Conservation (phyloP, 2,113 vertebrate genomes). For the Heptranchias perlo region DNA sequence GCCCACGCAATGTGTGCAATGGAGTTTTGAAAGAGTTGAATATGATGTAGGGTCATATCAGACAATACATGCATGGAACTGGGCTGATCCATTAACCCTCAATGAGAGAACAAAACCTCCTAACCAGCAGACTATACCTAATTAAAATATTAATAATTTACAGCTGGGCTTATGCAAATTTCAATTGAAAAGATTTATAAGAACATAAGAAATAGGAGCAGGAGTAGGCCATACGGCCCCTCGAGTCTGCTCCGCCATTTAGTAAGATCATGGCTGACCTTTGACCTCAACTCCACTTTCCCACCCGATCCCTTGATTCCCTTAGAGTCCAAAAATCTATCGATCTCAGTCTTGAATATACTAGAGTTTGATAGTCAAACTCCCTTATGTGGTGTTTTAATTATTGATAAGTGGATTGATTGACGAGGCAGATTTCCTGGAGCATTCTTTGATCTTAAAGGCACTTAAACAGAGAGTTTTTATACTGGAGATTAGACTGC, state of each 20-base stretch:
- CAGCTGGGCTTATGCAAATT: background rate
- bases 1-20: background rate
- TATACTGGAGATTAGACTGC: background rate
- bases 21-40: background rate
- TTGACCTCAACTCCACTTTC: too few relatives aligned
- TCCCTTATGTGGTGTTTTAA: background rate
- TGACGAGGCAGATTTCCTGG: background rate
- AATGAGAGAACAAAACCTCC: background rate
- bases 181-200: background rate
- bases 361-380: background rate
- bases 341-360: too few relatives aligned
- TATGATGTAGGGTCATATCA: background rate
- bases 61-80: background rate
- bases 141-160: background rate
- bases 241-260: too few relatives aligned
- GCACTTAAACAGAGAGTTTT: background rate
- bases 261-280: too few relatives aligned
- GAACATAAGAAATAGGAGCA: too few relatives aligned
- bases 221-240: too few relatives aligned
- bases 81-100: background rate
- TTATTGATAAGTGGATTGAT: background rate
- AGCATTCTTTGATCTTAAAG: background rate
- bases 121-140: background rate
- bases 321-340: too few relatives aligned
- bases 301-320: too few relatives aligned